A percentile compares a stretch with the other conserved stretches of the same genome.
Evolutionary conservation across 2,888 invertebrate species (phyloP).

Genomic region (Lymantria dispar): DNA sequence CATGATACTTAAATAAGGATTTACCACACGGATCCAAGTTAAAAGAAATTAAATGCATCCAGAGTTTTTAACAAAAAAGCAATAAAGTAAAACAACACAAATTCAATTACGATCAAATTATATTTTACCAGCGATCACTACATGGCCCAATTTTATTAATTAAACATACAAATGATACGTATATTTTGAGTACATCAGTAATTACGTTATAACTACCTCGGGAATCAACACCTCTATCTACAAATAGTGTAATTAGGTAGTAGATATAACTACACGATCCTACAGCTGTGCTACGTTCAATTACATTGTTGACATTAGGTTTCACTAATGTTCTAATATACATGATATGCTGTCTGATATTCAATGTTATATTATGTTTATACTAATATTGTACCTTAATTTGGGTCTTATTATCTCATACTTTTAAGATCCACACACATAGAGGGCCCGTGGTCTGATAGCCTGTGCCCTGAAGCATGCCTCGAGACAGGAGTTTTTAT

Average conservation of each 20-base stretch:
- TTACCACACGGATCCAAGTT: too few relatives aligned
- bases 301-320: not conserved
- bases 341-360: not conserved
- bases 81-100: too few relatives aligned
- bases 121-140: not conserved
- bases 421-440: too few relatives aligned
- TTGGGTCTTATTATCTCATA: too few relatives aligned
- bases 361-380: too few relatives aligned
- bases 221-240: not conserved
- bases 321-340: not conserved
- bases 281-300: not conserved
- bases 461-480: too few relatives aligned
- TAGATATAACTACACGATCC: not conserved
- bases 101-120: too few relatives aligned
- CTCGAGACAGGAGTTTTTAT: too few relatives aligned
- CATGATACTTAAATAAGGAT: not conserved
- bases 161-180: not conserved
- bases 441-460: too few relatives aligned
- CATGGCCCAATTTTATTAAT: not conserved
- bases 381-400: too few relatives aligned
- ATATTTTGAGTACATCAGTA: not conserved
- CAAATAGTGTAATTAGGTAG: conserved; percentile 1
- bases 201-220: not conserved
- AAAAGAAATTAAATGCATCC: too few relatives aligned
- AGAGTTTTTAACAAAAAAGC: too few relatives aligned